Base-by-base conservation (phyloP, 2,888 invertebrate genomes). In the Micropterix aruncella region DNA sequence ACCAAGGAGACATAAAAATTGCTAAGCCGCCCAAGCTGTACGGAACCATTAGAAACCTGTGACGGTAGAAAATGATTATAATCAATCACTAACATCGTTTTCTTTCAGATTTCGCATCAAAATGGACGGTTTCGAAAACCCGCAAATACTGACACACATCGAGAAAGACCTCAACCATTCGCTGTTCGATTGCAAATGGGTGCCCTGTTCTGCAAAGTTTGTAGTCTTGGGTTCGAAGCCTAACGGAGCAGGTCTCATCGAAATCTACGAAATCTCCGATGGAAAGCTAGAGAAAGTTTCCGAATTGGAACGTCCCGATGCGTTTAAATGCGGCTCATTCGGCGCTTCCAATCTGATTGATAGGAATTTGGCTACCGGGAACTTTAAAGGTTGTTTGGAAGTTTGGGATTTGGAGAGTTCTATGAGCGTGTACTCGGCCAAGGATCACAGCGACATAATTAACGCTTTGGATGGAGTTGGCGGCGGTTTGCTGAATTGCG, bases 271-370 rank as follows among this genome's bases (percentile, higher is more conserved):
- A 59, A 70, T 92, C 16, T 77, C 78, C 18, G 77, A 81, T 42
- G 84, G 85, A 2, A 82, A 88, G 56, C 55, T 61, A n/a, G 60
- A 78, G 45, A 76, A 80, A 49, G 58, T 87, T 2, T 79, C 79
- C 53, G 80, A 85, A 52, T 77, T 85, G 50, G 85, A 85, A 53
- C 83, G 86, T 55, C 77, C 84, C n/a, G 80, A 81, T 49, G 79
- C 90, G 1, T 83, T 94, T 51, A 95, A 93, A 69, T 95, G 95
- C 67, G 86, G 86, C 16, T 91, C 93, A 0, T 96, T 96, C 65
- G 92, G 89, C 39, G 92, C 93, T 0, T 86, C 90, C 9, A 83
- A 77, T 52, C 68, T 90, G 44, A 75, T 84, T 45, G 82, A 85
- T 54, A 74, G 93, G 46, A 79, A 82, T 62, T 68, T 96, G 51